These are phyloP conservation scores for Sphinx pinastri DNA, from an alignment of 2,888 invertebrate species.

Conservation along the genomic window DNA sequence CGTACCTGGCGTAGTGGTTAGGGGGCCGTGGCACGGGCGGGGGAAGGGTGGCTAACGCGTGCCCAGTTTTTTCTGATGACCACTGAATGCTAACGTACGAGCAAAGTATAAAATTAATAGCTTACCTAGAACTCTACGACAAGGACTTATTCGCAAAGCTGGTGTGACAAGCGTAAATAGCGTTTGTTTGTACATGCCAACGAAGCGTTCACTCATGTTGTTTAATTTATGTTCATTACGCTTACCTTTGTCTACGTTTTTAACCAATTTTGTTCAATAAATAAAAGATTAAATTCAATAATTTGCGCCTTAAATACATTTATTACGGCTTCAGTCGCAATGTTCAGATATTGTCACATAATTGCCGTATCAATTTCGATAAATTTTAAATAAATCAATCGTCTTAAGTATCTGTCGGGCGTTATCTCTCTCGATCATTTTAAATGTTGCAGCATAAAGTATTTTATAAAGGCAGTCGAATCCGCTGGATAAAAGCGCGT, in stretches of 20 bases:
- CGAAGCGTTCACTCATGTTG: not conserved
- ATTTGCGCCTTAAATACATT: not conserved
- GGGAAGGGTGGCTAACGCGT: slow-evolving; percentile 70
- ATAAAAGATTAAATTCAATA: not conserved
- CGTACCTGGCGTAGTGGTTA: slow-evolving; percentile 76
- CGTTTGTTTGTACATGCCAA: slow-evolving; percentile 16
- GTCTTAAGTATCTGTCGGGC: slow-evolving; percentile 52
- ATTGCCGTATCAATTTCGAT: slow-evolving; percentile 52
- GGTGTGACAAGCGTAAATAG: slow-evolving; percentile 20
- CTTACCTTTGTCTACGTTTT: not conserved
- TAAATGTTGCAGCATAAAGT: slow-evolving; percentile 26
- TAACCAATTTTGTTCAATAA: not conserved
- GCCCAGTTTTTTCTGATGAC: slow-evolving; percentile 76
- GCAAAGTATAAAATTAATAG: slow-evolving; percentile 37
- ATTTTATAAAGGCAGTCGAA: slow-evolving; percentile 53
- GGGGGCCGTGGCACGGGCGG: slow-evolving; percentile 52
- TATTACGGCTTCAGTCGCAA: slow-evolving; percentile 18
- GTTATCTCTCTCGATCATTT: slow-evolving; percentile 29
- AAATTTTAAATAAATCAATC: slow-evolving; percentile 61
- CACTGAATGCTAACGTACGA: slow-evolving; percentile 58
- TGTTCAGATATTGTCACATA: slow-evolving; percentile 44
- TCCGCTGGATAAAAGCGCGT: slow-evolving; percentile 51
- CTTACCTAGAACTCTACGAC: slow-evolving; percentile 40
- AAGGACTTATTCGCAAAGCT: slow-evolving; percentile 34
- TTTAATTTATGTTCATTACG: slow-evolving; percentile 9